Conservation (phyloP, 2,888 invertebrate genomes). For the Tipula vernalis region DNA sequence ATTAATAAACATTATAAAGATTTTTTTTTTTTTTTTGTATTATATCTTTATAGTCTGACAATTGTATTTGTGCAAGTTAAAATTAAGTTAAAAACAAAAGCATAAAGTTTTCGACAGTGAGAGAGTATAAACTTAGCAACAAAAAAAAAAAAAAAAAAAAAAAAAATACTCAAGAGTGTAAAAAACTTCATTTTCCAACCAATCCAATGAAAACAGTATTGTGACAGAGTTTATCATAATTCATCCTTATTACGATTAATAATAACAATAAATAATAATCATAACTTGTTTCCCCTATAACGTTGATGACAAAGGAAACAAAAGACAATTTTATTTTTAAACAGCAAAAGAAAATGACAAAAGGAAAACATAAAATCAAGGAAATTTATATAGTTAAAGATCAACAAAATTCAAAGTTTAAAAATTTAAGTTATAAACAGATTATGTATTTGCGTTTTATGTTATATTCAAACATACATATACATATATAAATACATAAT, state of each 20-base stretch:
- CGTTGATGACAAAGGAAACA: not conserved
- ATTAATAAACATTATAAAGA: not conserved
- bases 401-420: not conserved
- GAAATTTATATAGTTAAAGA: not conserved
- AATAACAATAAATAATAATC: not conserved
- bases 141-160: no score
- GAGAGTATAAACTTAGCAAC: no score
- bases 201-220: not conserved
- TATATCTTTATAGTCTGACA: not conserved
- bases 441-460: not conserved
- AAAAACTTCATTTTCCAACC: not conserved
- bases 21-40: not conserved
- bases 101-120: not conserved
- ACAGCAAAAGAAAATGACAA: not conserved
- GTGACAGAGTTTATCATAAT: not conserved
- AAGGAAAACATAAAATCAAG: not conserved
- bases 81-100: not conserved
- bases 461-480: not conserved
- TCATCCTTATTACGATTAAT: not conserved
- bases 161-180: not conserved
- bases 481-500: not conserved
- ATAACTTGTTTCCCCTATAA: not conserved
- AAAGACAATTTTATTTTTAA: not conserved
- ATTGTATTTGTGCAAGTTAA: not conserved
- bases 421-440: not conserved